Base-by-base conservation (phyloP, 2,797 vertebrate species). In the Antrozous pallidus region DNA sequence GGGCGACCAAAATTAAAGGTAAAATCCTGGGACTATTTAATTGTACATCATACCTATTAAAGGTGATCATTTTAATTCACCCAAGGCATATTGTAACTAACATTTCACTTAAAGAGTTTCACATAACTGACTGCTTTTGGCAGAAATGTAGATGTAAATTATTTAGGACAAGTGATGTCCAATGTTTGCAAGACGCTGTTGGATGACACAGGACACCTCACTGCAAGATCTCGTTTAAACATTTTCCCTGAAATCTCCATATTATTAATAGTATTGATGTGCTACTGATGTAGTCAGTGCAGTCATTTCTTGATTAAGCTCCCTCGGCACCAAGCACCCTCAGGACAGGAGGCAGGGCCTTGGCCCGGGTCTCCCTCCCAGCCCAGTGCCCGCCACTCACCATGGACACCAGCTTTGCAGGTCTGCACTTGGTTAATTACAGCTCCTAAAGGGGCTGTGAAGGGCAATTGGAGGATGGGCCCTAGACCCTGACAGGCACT, bases 371-470 rank as follows among this genome's bases (percentile, higher is more conserved):
- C n/a, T 56, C n/a, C 74, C 42, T 45, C 33, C 26, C 4, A 3
- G 28, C 33, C 6, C 0, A 0, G 18, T 2, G 33, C 10, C 31
- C 2, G 0, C 36, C 4, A 20, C 47, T 40, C 16, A 26, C 91
- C 6, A 0, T 5, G 56, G 28, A 47, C 18, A 13, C 0, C 51
- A 7, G 2, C 28, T n/a, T 26, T 2, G 77, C 6, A 2, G 28
- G 40, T 1, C 0, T 12, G 1, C 4, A 18, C 8, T 2, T 31
- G 47, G 18, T 56, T 33, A 24, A 12, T 0, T 2, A 9, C 5
- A 38, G 65, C 5, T 7, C 8, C 18, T 14, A 28, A 6, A 7
- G 18, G 28, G 18, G 11, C 22, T 0, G 0, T 4, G 28, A 17
- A 45, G 40, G 56, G 22, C 20, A 8, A 9, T 20, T 36, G 7